phyloP scores from a whole-genome alignment of 2,797 vertebrate species.

The Parauchenoglanis ngamensis region DNA sequence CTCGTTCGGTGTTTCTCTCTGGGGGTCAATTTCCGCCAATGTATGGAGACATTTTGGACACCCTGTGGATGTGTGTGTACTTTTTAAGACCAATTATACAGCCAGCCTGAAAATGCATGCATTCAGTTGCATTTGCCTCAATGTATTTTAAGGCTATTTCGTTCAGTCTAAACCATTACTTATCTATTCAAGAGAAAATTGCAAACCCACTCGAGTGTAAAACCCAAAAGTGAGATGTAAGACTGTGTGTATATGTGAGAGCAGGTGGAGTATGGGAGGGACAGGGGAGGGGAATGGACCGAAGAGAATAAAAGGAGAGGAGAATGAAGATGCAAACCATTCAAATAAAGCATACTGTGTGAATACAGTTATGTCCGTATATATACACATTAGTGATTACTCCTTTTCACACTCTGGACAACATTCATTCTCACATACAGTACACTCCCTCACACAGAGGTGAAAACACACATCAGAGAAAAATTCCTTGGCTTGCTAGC shows the following conservation, averaged over 20 bases:
- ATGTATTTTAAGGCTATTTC: slow-evolving; percentile 20
- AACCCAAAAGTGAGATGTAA: slow-evolving; percentile 25
- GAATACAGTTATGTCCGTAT: neutral
- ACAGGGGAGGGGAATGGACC: neutral
- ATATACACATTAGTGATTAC: neutral
- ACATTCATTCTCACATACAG: slow-evolving; percentile 20
- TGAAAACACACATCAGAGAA: neutral
- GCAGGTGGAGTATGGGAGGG: neutral
- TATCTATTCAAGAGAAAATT: slow-evolving; percentile 41
- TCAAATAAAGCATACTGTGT: neutral
- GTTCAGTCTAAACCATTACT: slow-evolving; percentile 44
- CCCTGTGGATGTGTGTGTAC: no score
- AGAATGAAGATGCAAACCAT: neutral
- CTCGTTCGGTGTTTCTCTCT: no score
- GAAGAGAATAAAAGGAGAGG: neutral
- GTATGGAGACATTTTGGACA: no score
- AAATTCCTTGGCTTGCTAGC: neutral
- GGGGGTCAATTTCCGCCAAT: no score
- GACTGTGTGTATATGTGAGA: slow-evolving; percentile 4
- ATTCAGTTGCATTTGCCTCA: slow-evolving; percentile 14
- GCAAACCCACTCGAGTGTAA: slow-evolving; percentile 41
- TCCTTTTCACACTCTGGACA: slow-evolving; percentile 11
- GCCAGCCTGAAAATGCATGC: slow-evolving; percentile 9
- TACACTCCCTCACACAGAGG: neutral
- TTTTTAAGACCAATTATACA: neutral